A percentile compares a stretch with the other conserved stretches of the same genome.
Evolutionary conservation across 1,140 invertebrate species (phyloP).

Genomic region (Bombyx mandarina): DNA sequence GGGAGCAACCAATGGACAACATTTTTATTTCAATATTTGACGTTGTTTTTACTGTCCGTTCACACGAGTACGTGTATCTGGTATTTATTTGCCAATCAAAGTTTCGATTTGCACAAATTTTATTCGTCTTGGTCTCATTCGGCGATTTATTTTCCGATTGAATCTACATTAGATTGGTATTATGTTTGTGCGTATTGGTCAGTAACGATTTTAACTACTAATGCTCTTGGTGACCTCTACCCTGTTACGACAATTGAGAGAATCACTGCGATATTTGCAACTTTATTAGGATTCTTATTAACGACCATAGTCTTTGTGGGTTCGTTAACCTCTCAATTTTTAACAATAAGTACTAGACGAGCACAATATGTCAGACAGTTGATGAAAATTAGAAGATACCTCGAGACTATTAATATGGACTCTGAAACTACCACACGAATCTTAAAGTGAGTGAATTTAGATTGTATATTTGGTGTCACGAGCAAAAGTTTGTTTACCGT

Average conservation of each 20-base stretch:
- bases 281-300: slow-evolving; percentile 54
- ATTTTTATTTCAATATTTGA: slow-evolving; percentile 56
- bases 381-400: slow-evolving; percentile 54
- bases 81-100: slow-evolving; percentile 48
- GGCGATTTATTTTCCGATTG: slow-evolving; percentile 48
- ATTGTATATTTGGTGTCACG: neutral
- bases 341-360: slow-evolving; percentile 54
- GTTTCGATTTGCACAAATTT: slow-evolving; percentile 42
- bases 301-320: slow-evolving; percentile 58
- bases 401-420: slow-evolving; percentile 51
- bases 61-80: slow-evolving; percentile 58
- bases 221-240: slow-evolving; percentile 59
- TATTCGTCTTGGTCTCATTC: slow-evolving; percentile 47
- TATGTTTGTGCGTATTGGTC: slow-evolving; percentile 55
- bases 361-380: slow-evolving; percentile 52
- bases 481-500: too few species aligned
- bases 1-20: slow-evolving; percentile 63
- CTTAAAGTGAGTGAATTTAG: slow-evolving; percentile 33
- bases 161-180: slow-evolving; percentile 55
- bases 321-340: slow-evolving; percentile 59
- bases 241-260: slow-evolving; percentile 53
- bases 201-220: slow-evolving; percentile 55
- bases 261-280: slow-evolving; percentile 40
- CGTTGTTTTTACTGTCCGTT: slow-evolving; percentile 50
- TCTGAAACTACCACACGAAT: slow-evolving; percentile 50